Conservation (phyloP, 1,140 invertebrate genomes). For the Spodoptera frugiperda region DNA sequence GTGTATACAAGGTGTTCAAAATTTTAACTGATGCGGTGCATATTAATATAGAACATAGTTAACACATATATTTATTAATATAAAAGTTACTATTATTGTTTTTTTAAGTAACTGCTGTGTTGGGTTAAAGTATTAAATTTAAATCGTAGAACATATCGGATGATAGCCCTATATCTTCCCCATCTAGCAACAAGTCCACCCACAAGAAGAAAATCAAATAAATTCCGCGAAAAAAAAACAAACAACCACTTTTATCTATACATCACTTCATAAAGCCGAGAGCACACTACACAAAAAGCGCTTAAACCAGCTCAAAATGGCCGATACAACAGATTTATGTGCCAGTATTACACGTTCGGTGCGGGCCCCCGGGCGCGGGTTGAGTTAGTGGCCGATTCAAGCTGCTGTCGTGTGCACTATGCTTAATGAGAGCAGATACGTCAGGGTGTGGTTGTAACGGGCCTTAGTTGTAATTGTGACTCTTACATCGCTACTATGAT, state of each 20-base stretch:
- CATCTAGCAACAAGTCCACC: no score
- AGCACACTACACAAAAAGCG: conserved; percentile 45
- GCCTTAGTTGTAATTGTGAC: conserved; percentile 50
- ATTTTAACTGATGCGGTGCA: no score
- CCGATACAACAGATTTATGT: conserved; percentile 50
- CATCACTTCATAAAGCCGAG: conserved; percentile 39
- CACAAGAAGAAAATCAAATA: background rate
- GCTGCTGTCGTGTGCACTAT: conserved; percentile 53
- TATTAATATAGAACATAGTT: no score
- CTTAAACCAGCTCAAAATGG: conserved; percentile 48
- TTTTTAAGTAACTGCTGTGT: no score
- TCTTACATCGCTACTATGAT: conserved; percentile 26
- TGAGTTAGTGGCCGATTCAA: conserved; percentile 51
- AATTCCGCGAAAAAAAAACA: background rate
- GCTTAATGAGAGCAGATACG: conserved; percentile 55
- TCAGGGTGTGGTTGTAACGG: conserved; percentile 52
- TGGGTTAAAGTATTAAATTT: no score
- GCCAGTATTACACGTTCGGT: conserved; percentile 48
- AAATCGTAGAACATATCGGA: no score
- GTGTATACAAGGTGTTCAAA: no score
- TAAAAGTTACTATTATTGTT: no score
- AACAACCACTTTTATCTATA: conserved; percentile 22
- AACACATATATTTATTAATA: no score
- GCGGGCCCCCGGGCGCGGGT: conserved; percentile 44
- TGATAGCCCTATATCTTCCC: no score